phyloP scores from a whole-genome alignment of 2,888 invertebrate genomes.

The Lithophane semibrunnea region DNA sequence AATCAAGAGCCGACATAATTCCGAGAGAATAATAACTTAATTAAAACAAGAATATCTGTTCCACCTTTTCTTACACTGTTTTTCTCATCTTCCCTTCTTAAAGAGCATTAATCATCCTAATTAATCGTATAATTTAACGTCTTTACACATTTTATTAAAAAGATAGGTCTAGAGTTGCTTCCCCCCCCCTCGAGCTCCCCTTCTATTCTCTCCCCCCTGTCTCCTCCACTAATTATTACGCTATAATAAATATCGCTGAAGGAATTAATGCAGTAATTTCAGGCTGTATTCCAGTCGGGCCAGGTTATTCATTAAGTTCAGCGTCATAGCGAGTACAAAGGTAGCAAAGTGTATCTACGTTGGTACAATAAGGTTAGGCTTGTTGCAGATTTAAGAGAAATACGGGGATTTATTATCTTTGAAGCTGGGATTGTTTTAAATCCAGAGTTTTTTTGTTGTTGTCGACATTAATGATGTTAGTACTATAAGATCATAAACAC shows the following conservation, averaged over 20 bases:
- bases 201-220: conserved; percentile 43
- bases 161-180: conserved; percentile 54
- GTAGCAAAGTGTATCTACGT: conserved; percentile 44
- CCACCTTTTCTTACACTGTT: conserved; percentile 56
- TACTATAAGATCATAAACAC: background rate
- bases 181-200: conserved; percentile 15
- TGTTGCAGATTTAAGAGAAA: conserved; percentile 29
- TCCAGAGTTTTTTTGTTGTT: background rate
- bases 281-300: conserved; percentile 65
- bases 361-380: conserved; percentile 45
- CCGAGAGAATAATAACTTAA: conserved; percentile 59
- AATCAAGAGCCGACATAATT: conserved; percentile 49
- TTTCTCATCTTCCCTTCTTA: conserved; percentile 51
- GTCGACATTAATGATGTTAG: background rate
- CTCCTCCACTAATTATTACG: conserved; percentile 73
- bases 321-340: conserved; percentile 68
- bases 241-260: conserved; percentile 75
- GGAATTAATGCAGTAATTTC: conserved; percentile 79
- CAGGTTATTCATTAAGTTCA: conserved; percentile 73
- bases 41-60: conserved; percentile 60
- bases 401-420: background rate
- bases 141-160: conserved; percentile 63
- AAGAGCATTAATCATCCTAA: conserved; percentile 64
- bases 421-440: background rate
- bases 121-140: conserved; percentile 64